A percentile compares a stretch with the other conserved stretches of the same genome.
These are phyloP conservation scores for Petrocephalus microphthalmus DNA, from an alignment of 2,113 vertebrate species.

Conservation along the genomic window DNA sequence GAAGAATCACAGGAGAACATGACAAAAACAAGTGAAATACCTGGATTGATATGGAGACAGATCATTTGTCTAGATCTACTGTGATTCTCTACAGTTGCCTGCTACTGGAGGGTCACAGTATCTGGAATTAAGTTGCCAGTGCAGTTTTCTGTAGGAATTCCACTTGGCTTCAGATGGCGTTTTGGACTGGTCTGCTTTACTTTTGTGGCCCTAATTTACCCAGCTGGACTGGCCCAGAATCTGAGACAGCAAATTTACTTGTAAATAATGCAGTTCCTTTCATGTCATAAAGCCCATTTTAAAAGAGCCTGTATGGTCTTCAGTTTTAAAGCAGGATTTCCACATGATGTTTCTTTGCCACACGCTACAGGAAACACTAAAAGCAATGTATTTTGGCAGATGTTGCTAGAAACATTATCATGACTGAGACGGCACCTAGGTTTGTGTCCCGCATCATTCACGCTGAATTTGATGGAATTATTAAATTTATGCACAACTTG, in stretches of 20 bases:
- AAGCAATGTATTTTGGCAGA: not conserved
- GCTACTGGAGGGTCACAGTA: not conserved
- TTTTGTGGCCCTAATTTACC: not conserved
- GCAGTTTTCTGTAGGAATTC: not conserved
- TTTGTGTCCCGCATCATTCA: not conserved
- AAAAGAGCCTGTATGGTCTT: too few relatives aligned
- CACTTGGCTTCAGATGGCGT: not conserved
- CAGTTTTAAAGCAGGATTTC: not conserved
- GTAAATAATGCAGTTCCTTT: too few relatives aligned
- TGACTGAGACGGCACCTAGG: not conserved
- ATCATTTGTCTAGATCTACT: not conserved
- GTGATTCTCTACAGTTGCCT: not conserved
- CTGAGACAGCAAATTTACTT: too few relatives aligned
- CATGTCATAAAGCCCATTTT: too few relatives aligned
- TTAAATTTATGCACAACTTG: not conserved
- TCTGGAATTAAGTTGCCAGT: not conserved
- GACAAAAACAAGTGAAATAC: not conserved
- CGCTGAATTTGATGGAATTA: not conserved
- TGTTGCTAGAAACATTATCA: not conserved
- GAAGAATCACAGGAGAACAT: too few relatives aligned
- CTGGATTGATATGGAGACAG: not conserved
- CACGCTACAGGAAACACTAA: not conserved
- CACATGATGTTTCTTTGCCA: not conserved
- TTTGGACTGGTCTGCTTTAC: not conserved
- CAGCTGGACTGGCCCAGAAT: not conserved